These are phyloP conservation scores for Drosophila parthenogenetica DNA, from an alignment of 2,888 invertebrate species.

Conservation along the genomic window DNA sequence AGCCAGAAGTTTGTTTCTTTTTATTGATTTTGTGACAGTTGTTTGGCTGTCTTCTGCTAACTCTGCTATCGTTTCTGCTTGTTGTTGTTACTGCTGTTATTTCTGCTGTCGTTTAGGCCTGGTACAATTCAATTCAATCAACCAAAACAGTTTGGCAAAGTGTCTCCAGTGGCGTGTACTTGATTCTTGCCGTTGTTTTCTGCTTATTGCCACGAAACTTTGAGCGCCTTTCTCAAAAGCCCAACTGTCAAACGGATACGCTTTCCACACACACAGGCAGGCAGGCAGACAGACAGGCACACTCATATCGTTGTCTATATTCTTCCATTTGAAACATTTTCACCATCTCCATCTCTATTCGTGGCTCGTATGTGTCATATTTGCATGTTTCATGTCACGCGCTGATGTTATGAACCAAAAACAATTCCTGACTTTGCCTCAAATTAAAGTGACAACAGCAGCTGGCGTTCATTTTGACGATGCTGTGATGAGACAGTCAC, in stretches of 20 bases:
- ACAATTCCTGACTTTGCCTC: constrained; percentile 33
- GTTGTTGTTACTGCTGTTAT: constrained; percentile 8
- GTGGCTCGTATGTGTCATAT: constrained; percentile 44
- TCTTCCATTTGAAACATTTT: not conserved
- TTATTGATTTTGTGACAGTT: constrained; percentile 79
- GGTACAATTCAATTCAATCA: constrained; percentile 76
- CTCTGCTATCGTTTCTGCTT: not conserved
- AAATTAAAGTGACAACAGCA: constrained; percentile 59
- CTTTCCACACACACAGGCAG: constrained; percentile 21
- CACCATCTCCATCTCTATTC: constrained; percentile 11
- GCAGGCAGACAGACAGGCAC: not conserved
- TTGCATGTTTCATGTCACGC: constrained; percentile 59
- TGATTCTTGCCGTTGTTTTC: constrained; percentile 59
- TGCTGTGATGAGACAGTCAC: constrained; percentile 7
- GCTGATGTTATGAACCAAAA: constrained; percentile 40
- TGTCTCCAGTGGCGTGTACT: constrained; percentile 80
- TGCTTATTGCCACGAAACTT: constrained; percentile 37
- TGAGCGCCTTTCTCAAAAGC: constrained; percentile 14
- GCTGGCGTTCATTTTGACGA: constrained; percentile 37
- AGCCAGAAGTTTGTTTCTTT: constrained; percentile 50
- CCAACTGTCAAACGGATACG: constrained; percentile 39
- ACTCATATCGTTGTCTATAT: constrained; percentile 16
- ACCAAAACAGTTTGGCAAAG: constrained; percentile 76
- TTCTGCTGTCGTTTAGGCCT: constrained; percentile 67
- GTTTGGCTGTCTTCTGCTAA: constrained; percentile 16